A percentile compares a stretch with the other conserved stretches of the same genome.
phyloP scores from a whole-genome alignment of 2,113 vertebrate species.

The Melierax canorus region DNA sequence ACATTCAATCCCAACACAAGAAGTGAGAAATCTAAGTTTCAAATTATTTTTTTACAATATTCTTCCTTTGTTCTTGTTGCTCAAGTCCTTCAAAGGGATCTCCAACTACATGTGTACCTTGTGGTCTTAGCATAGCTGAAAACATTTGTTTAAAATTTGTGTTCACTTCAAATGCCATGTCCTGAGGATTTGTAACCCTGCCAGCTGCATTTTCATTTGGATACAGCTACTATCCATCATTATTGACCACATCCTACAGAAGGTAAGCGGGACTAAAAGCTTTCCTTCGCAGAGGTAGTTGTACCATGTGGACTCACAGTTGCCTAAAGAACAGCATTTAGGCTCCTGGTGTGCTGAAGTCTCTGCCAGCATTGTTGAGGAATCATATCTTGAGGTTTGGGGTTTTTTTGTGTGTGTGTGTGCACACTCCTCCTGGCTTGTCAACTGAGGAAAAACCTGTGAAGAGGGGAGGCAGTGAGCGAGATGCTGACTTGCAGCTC shows the following conservation, averaged over 20 bases:
- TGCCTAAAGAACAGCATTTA: not conserved
- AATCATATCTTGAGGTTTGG: not conserved
- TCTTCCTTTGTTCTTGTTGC: not conserved
- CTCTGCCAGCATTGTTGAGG: not conserved
- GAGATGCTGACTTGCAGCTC: not conserved
- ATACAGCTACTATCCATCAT: not conserved
- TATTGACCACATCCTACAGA: not conserved
- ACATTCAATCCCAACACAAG: not conserved
- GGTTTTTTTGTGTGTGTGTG: too few species aligned
- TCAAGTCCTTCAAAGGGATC: not conserved
- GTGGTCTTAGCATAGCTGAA: not conserved
- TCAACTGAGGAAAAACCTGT: not conserved
- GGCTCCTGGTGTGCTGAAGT: not conserved
- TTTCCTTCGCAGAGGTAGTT: not conserved
- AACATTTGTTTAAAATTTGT: not conserved
- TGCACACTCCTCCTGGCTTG: not conserved
- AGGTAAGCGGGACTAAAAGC: not conserved
- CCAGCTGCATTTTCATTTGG: not conserved
- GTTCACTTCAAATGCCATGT: not conserved
- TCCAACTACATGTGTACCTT: accelerated
- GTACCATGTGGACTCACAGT: not conserved
- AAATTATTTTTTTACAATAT: not conserved
- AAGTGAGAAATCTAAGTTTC: not conserved
- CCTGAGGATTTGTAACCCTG: not conserved
- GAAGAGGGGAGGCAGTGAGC: not conserved